Evolutionary conservation across 2,888 invertebrate genomes (phyloP), one percentile per base, ranked within the genome.

Genomic region (Tetramorium bicarinatum): DNA sequence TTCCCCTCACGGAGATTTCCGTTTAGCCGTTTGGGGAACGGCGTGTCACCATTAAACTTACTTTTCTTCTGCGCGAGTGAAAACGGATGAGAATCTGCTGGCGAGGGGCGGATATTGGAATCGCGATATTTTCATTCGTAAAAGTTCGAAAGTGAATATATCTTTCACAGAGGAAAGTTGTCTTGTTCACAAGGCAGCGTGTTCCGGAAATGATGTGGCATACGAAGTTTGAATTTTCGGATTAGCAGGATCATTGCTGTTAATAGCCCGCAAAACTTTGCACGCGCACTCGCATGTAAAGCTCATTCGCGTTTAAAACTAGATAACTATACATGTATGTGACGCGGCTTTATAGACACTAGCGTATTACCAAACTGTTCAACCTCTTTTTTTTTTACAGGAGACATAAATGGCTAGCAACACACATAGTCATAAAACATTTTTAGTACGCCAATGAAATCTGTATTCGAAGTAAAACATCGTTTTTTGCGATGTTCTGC

Each of bases 131-230:
- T 72, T 85, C 85, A 77, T 80, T 82, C 81, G 80, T 34, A 29
- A 72, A 87, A 87, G 80, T 88, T 88, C 71, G 69, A 59, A 88
- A 84, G 87, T 80, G 88, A 88, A 85, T 83, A 72, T 85, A 83
- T 75, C 61, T 52, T 83, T 82, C 72, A 59, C 44, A 38, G 76
- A 2, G 44, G 56, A 59, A 82, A 88, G 67, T 81, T 66, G 64
- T 76, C 13, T 34, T 54, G 66, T 80, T 49, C 56, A 49, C 72
- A 25, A 71, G 34, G 38, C 75, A 13, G 21, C 61, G n/a, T 34
- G 77, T 54, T 59, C 18, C 34, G 25, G 47, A 80, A 80, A 72
- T 71, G 64, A 62, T 41, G 13, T 8, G 47, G 15, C 7, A 59
- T 47, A 75, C 59, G 56, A 49, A 79, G 44, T 69, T 41, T 0